Percentiles rank a stretch among this genome's conserved stretches.
Conservation (phyloP, 2,113 vertebrate genomes). For the Nematolebias whitei region DNA sequence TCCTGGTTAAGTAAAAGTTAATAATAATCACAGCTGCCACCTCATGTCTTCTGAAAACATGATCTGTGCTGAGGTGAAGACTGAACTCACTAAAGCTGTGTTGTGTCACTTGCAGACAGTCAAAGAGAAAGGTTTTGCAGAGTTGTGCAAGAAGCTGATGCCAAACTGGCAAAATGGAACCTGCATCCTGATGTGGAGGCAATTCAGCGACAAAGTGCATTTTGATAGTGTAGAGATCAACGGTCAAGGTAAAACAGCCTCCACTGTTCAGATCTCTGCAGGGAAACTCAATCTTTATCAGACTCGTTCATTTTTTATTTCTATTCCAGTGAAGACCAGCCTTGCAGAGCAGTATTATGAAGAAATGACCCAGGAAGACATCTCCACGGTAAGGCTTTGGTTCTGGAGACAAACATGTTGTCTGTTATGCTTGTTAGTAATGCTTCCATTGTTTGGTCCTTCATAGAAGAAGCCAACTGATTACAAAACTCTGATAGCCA, state of each 20-base stretch:
- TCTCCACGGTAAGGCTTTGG: constrained; percentile 40
- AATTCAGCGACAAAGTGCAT: rapidly evolving
- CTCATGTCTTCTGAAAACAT: too few relatives aligned
- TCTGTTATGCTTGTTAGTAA: rapidly evolving
- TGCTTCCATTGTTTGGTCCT: neutral
- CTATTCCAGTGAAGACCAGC: constrained; percentile 44
- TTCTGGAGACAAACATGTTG: too few relatives aligned
- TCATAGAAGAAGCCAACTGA: constrained; percentile 41
- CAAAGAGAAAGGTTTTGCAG: constrained; percentile 11
- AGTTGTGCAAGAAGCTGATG: constrained; percentile 60
- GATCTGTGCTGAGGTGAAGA: too few relatives aligned
- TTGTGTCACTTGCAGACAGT: constrained; percentile 12
- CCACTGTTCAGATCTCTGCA: neutral
- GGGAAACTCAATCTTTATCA: neutral
- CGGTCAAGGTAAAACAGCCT: constrained; percentile 40
- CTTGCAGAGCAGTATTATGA: constrained; percentile 40
- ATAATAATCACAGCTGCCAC: too few relatives aligned
- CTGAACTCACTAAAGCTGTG: too few relatives aligned
- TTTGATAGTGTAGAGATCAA: constrained; percentile 35
- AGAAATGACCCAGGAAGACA: constrained; percentile 23
- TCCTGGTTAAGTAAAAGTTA: too few relatives aligned
- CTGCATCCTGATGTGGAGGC: constrained; percentile 23
- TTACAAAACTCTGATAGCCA: constrained; percentile 70
- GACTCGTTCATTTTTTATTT: neutral
- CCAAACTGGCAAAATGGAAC: constrained; percentile 17